A percentile compares a stretch with the other conserved stretches of the same genome.
These are phyloP conservation scores for Cepaea nemoralis DNA, from an alignment of 1,140 invertebrate species.

Conservation along the genomic window DNA sequence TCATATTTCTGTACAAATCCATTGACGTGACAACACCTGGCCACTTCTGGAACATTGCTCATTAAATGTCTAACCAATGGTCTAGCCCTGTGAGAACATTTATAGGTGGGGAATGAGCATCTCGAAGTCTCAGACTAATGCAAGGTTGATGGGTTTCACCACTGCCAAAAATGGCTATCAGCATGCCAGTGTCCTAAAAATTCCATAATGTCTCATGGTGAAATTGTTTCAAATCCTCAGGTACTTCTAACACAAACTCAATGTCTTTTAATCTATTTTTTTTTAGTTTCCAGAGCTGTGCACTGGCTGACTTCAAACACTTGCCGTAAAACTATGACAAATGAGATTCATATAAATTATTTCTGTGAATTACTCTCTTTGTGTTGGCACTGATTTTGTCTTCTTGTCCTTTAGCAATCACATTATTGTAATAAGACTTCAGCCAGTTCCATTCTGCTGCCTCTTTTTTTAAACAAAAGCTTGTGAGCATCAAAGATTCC, in stretches of 20 bases:
- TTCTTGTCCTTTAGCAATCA: conserved; percentile 23
- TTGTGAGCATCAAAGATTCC: too few species aligned
- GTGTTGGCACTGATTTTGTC: not conserved
- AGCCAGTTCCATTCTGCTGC: conserved; percentile 36
- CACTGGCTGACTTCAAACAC: conserved; percentile 17
- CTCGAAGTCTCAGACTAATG: conserved; percentile 84
- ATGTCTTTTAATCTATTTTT: conserved; percentile 12
- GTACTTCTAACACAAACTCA: not conserved
- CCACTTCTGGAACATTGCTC: conserved; percentile 95
- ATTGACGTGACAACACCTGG: conserved; percentile 94
- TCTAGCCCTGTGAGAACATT: conserved; percentile 94
- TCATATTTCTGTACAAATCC: conserved; percentile 95
- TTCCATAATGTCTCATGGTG: conserved; percentile 90
- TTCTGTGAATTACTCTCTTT: conserved; percentile 28
- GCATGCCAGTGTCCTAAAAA: conserved; percentile 94
- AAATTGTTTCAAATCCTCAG: conserved; percentile 64
- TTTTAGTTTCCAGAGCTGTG: conserved; percentile 9
- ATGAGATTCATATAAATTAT: conserved; percentile 39
- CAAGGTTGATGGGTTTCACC: conserved; percentile 83
- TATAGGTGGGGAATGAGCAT: conserved; percentile 81
- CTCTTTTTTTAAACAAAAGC: too few species aligned
- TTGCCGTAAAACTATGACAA: conserved; percentile 28
- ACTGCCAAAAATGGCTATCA: conserved; percentile 93
- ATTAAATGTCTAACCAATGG: conserved; percentile 95
- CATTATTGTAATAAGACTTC: conserved; percentile 18